Conservation (phyloP, 2,888 invertebrate species). For the Oscheius sp. region DNA sequence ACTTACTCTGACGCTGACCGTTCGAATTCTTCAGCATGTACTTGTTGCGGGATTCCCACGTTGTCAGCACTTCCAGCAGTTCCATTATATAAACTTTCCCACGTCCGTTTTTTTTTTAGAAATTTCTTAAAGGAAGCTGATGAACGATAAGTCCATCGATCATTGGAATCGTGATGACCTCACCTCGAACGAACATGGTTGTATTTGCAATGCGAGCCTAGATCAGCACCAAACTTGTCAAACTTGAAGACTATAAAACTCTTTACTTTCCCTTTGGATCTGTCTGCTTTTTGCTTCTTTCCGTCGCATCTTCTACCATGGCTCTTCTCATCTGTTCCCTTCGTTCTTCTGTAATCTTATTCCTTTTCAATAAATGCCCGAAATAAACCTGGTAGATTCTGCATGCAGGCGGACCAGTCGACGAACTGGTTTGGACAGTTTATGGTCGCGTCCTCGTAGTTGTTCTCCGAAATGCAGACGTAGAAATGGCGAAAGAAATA, state of each 20-base stretch:
- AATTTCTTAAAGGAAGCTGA: no score
- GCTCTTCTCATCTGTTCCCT: constrained; percentile 51
- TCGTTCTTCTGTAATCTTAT: constrained; percentile 39
- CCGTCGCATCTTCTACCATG: constrained; percentile 28
- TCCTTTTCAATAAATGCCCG: background rate
- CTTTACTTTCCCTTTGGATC: background rate
- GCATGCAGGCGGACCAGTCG: constrained; percentile 58
- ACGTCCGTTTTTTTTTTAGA: no score
- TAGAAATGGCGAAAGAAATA: constrained; percentile 51
- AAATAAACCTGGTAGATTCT: constrained; percentile 51
- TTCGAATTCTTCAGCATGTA: no score
- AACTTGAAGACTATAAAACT: background rate
- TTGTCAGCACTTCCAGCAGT: no score
- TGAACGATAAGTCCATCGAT: no score
- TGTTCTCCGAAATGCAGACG: constrained; percentile 52
- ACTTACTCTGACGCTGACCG: no score
- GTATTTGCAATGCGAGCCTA: no score
- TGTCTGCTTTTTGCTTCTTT: no score
- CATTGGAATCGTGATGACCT: no score
- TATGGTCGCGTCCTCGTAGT: constrained; percentile 42
- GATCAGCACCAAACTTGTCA: background rate
- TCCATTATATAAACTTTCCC: no score
- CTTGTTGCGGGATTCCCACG: no score
- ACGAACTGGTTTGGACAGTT: constrained; percentile 57
- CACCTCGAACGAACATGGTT: no score